Base-by-base conservation (phyloP, 2,888 invertebrate genomes). In the Parnassius orleans region DNA sequence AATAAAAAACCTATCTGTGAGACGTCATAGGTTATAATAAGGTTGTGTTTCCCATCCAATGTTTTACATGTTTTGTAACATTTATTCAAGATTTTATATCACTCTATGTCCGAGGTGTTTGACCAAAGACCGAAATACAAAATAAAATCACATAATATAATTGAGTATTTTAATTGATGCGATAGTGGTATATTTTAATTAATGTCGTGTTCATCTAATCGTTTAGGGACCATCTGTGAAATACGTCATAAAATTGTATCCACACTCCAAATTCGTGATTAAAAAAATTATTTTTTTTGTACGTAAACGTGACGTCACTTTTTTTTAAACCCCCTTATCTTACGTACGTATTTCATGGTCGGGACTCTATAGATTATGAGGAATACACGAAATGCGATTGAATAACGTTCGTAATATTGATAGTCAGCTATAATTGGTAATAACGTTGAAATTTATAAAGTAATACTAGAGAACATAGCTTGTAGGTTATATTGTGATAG, bases 401-500 rank as follows among this genome's bases (percentile, higher is more conserved):
- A 10, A 9, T 14, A 14, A 15, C 14, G 48, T 48, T 57, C 50
- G 43, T 48, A 24, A 12, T 51, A 24, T 24, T 7, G 11, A 11
- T 54, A 58, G 50, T 58, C 15, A 44, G 44, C 14, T 48, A 11
- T 57, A 56, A 51, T 47, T n/a, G 42, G 47, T 57, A 57, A 55
- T 44, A 41, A 46, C 5, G 43, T 61, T 41, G 15, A 59, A 24
- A 53, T 63, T 9, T 14, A 46, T 61, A 61, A 60, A n/a, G 53
- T 52, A 48, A 62, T 55, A 63, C 56, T 73, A 78, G 76, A 77
- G 78, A 74, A 78, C 77, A 79, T 88, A 85, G 83, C 69, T 68
- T 69, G 69, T 83, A 83, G 80, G 74, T 79, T 81, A 76, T 75
- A 73, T 83, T 86, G 87, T 87, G 86, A 88, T 90, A 87, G 83